phyloP scores from a whole-genome alignment of 2,888 invertebrate genomes.

The Drosophila atroscutellata region DNA sequence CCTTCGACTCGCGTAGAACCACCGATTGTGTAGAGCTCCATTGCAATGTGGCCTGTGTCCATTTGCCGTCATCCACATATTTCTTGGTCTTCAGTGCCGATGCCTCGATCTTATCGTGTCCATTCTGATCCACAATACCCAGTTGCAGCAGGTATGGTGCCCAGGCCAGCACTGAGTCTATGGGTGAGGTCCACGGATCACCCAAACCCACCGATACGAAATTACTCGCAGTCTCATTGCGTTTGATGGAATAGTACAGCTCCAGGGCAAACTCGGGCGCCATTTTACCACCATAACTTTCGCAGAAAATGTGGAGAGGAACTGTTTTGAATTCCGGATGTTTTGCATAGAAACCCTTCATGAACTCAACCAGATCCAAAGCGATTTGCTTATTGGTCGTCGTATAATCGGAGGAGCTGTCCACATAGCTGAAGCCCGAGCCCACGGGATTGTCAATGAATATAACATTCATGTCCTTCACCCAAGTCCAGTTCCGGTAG shows the following conservation, averaged over 20 bases:
- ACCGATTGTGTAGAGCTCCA: constrained; percentile 89
- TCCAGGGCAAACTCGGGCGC: constrained; percentile 91
- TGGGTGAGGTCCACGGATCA: constrained; percentile 95
- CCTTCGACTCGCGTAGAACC: constrained; percentile 87
- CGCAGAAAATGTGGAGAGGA: constrained; percentile 93
- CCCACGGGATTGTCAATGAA: constrained; percentile 97
- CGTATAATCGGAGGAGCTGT: constrained; percentile 86
- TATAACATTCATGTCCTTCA: constrained; percentile 91
- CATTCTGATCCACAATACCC: constrained; percentile 89
- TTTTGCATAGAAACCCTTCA: constrained; percentile 89
- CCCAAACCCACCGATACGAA: constrained; percentile 93
- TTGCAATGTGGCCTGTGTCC: constrained; percentile 87
- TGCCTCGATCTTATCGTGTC: constrained; percentile 87
- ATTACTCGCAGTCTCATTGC: constrained; percentile 88
- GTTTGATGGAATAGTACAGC: constrained; percentile 87
- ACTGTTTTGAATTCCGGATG: constrained; percentile 90
- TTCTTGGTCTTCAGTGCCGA: constrained; percentile 87
- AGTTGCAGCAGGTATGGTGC: constrained; percentile 91
- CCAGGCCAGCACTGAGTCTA: constrained; percentile 94
- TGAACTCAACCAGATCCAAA: constrained; percentile 90
- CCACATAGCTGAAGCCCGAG: constrained; percentile 93
- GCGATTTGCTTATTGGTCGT: constrained; percentile 89
- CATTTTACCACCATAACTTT: constrained; percentile 98
- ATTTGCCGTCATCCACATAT: constrained; percentile 87
- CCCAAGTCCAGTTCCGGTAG: constrained; percentile 92